Conservation (phyloP, 2,113 vertebrate genomes). For the Kobus ellipsiprymnus region DNA sequence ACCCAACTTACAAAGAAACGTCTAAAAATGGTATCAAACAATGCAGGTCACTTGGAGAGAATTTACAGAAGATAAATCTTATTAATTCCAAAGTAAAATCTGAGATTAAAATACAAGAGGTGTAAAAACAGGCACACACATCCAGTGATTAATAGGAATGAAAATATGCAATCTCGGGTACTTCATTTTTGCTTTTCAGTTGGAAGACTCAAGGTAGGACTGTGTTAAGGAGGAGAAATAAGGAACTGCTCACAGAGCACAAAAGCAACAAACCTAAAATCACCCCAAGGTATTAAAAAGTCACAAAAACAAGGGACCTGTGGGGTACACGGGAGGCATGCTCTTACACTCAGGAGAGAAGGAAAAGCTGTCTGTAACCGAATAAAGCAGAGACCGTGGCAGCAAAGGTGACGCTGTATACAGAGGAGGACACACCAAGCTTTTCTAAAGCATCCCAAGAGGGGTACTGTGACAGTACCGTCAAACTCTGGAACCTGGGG, state of each 20-base stretch:
- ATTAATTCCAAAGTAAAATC: neutral
- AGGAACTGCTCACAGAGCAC: neutral
- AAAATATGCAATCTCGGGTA: neutral
- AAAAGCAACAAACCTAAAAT: neutral
- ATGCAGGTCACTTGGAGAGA: neutral
- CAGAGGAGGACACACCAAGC: neutral
- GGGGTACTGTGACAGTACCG: neutral
- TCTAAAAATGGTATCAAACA: neutral
- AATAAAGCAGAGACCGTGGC: neutral
- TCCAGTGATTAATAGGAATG: neutral
- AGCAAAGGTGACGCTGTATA: neutral
- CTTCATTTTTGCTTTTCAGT: neutral
- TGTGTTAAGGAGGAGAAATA: neutral
- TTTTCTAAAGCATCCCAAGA: neutral
- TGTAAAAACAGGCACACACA: neutral
- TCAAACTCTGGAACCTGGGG: neutral
- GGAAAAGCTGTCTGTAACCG: neutral
- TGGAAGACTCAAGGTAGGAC: neutral
- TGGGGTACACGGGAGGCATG: fast-evolving
- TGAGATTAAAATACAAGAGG: neutral
- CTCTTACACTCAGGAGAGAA: neutral
- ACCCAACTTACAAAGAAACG: neutral
- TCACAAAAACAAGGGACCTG: neutral
- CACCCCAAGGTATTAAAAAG: neutral
- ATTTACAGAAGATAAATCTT: neutral